Base-by-base conservation (phyloP, 1,140 invertebrate species). In the Lutraria rhynchaena region DNA sequence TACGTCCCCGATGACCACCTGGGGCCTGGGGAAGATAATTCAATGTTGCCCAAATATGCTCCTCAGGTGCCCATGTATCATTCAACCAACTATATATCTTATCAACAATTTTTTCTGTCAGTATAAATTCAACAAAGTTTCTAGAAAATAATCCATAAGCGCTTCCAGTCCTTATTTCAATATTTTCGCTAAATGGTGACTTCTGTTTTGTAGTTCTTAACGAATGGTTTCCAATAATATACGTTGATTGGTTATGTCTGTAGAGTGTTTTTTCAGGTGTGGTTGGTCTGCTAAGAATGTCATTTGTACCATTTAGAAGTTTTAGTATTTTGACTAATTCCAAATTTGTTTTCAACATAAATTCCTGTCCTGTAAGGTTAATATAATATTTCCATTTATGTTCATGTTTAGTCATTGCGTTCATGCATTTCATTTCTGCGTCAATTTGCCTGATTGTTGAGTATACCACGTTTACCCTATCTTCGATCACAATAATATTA, bases 331-430 rank as follows among this genome's bases (percentile, higher is more conserved):
- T 71, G 0, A 89, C 86, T 13, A 90, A 82, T 85, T 91, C 88
- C 13, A 85, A 61, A 60, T 91, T 91, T 33, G 90, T 89, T 35
- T 76, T 87, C 4, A 91, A 65, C 17, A 89, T 88, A 51, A 91
- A 90, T 71, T 91, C 89, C 55, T 89, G 89, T 1, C 89, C 89
- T 1, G 90, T 82, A 24, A 90, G 58, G 73, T 91, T 91, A 3
- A 91, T 87, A 60, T 89, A 88, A 78, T 91, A 91, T 81, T 87
- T 88, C 90, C 90, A 91, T 15, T 60, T 81, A 15, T 75, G 44
- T 5, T 65, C 60, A 33, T 51, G 44, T n/a, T 61, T 53, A n/a
- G 61, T 7, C 22, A 69, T 3, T 17, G n/a, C 51, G 0, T 75
- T 57, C 87, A 90, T 89, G 46, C 88, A 90, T 58, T 84, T 61